A percentile compares a stretch with the other conserved stretches of the same genome.
Evolutionary conservation across 2,888 invertebrate genomes (phyloP).

Genomic region (Pantelozetes paolii): DNA sequence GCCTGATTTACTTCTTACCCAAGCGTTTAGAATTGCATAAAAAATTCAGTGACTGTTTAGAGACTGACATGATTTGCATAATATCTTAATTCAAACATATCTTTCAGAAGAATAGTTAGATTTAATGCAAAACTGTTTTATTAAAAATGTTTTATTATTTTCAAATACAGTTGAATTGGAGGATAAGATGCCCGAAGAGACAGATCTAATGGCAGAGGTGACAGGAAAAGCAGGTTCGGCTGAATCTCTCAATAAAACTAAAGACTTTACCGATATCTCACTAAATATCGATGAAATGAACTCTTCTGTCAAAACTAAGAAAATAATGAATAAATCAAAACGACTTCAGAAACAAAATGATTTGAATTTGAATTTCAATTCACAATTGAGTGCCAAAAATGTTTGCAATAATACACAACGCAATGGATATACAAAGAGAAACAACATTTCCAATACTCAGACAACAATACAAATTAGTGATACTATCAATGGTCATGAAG

Average conservation of each 20-base stretch:
- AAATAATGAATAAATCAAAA: slow-evolving; percentile 17
- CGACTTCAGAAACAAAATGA: neutral
- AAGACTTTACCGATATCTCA: neutral
- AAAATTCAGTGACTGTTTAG: slow-evolving; percentile 11
- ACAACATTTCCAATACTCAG: slow-evolving; percentile 23
- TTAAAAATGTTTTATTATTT: neutral
- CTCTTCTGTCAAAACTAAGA: neutral
- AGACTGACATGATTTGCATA: slow-evolving; percentile 25
- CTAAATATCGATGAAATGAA: slow-evolving; percentile 15
- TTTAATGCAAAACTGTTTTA: neutral
- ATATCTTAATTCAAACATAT: slow-evolving; percentile 13
- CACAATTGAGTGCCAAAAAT: slow-evolving; percentile 28
- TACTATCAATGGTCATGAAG: slow-evolving; percentile 25
- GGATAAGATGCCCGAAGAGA: slow-evolving; percentile 21
- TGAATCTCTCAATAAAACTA: neutral
- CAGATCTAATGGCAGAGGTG: neutral
- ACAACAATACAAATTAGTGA: slow-evolving; percentile 29
- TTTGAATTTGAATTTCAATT: slow-evolving; percentile 14
- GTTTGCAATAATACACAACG: slow-evolving; percentile 33
- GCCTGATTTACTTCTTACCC: neutral
- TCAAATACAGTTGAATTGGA: slow-evolving; percentile 18
- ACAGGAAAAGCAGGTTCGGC: slow-evolving; percentile 13
- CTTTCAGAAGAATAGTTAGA: neutral
- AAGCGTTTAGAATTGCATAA: slow-evolving; percentile 22
- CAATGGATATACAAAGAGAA: slow-evolving; percentile 39